These are phyloP conservation scores for Erebia palarica DNA, from an alignment of 2,888 invertebrate genomes.

Conservation along the genomic window DNA sequence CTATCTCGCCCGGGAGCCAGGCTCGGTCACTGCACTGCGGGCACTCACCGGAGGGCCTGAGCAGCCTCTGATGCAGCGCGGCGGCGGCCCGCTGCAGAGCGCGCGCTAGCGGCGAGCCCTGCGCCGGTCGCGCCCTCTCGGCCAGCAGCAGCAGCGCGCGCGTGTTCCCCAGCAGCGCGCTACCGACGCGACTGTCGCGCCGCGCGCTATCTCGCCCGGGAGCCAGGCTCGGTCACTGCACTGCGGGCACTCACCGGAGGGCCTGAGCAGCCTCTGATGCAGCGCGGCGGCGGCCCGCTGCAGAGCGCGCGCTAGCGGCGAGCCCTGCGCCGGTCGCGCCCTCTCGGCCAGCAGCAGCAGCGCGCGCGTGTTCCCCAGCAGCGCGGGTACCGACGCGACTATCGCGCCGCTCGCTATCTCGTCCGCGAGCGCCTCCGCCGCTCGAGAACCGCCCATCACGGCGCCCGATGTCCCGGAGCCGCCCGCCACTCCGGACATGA, in stretches of 20 bases:
- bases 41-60: slow-evolving; percentile 40
- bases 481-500: slow-evolving; percentile 47
- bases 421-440: slow-evolving; percentile 45
- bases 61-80: slow-evolving; percentile 48
- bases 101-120: slow-evolving; percentile 25
- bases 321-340: slow-evolving; percentile 46
- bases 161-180: slow-evolving; percentile 5
- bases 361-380: slow-evolving; percentile 61
- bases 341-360: slow-evolving; percentile 47
- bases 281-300: slow-evolving; percentile 46
- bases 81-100: too few relatives aligned
- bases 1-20: too few relatives aligned
- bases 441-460: slow-evolving; percentile 51
- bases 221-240: background rate
- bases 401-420: slow-evolving; percentile 55
- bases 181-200: slow-evolving; percentile 51
- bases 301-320: slow-evolving; percentile 48
- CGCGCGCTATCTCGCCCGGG: slow-evolving; percentile 43
- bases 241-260: slow-evolving; percentile 36
- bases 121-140: too few relatives aligned
- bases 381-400: slow-evolving; percentile 46
- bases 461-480: slow-evolving; percentile 46
- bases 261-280: slow-evolving; percentile 50
- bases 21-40: background rate
- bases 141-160: too few relatives aligned